Evolutionary conservation across 1,140 invertebrate genomes (phyloP).

Genomic region (Bombus balteatus): DNA sequence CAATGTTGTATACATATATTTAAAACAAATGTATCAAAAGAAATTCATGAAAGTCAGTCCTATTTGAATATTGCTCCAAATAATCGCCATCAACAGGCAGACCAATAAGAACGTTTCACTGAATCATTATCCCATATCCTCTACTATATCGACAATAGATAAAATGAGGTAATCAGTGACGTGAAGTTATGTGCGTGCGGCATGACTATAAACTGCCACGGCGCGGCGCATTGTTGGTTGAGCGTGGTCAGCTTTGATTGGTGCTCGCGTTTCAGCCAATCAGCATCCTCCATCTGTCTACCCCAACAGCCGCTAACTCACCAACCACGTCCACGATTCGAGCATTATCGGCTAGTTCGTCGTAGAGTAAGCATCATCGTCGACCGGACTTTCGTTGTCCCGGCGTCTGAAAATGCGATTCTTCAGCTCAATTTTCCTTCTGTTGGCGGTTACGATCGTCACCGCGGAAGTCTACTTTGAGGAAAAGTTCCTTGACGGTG

Average conservation of each 20-base stretch:
- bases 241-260: conserved; percentile 84
- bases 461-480: conserved; percentile 86
- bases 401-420: conserved; percentile 83
- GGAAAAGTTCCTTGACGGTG: conserved; percentile 90
- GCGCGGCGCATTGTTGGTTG: conserved; percentile 58
- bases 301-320: conserved; percentile 73
- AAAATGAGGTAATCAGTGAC: conserved; percentile 31
- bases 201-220: conserved; percentile 37
- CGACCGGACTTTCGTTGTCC: conserved; percentile 69
- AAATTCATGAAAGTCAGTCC: not conserved
- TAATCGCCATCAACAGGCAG: fast-evolving
- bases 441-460: conserved; percentile 81
- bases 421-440: conserved; percentile 81
- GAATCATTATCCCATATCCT: not conserved
- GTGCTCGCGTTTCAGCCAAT: conserved; percentile 80
- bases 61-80: conserved; percentile 11
- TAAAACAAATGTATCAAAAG: not conserved
- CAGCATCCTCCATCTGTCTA: conserved; percentile 84
- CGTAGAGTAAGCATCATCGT: conserved; percentile 65
- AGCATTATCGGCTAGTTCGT: conserved; percentile 73
- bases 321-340: conserved; percentile 68
- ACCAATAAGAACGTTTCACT: not conserved
- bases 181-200: conserved; percentile 36
- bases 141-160: conserved; percentile 59
- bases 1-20: not conserved